Base-by-base conservation (phyloP, 2,113 vertebrate species). In the Chascanopsetta lugubris region DNA sequence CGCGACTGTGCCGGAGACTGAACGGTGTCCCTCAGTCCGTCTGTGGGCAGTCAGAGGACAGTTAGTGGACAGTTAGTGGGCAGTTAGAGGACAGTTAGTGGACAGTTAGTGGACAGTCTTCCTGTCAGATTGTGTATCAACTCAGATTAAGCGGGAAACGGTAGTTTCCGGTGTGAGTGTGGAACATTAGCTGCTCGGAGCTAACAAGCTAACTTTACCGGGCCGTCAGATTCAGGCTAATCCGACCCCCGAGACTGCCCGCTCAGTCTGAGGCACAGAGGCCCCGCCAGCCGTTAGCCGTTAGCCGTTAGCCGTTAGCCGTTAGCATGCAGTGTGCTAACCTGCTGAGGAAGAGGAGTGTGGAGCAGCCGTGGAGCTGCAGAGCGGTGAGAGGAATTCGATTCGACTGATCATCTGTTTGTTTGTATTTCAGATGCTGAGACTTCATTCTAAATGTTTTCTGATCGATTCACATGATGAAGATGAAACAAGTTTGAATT, bases 281-380 rank as follows among this genome's bases (percentile, higher is more conserved):
- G n/a, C n/a, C n/a, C 29, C 8, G 29, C 8, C 8, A 30, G 29
- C 29, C 8, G 29, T 30, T 30, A 30, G 29, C 36, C 15, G 15
- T 18, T 32, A 53, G 38, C 61, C 43, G 45, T 15, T 42, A 62
- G 61, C 30, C 1, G 69, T n/a, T 73, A 80, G 72, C 79, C 27
- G 62, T 18, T 72, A 83, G 66, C 69, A 86, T 86, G 85, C 79
- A 86, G 79, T 71, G 78, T 8, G 72, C 59, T 56, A 75, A 64
- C 57, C 26, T 60, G 0, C 38, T 79, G 40, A 84, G 56, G 45
- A 87, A 69, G 47, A 65, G 80, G 20, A 43, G 67, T 8, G 11
- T 68, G 56, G 74, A 78, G 10, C 10, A 77, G 20, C 36, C 49
- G 4, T 51, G 72, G 42, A 72, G 46, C 64, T 58, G 50, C 50